Evolutionary conservation across 2,113 vertebrate species (phyloP).

Genomic region (Cricetomys ansorgei): DNA sequence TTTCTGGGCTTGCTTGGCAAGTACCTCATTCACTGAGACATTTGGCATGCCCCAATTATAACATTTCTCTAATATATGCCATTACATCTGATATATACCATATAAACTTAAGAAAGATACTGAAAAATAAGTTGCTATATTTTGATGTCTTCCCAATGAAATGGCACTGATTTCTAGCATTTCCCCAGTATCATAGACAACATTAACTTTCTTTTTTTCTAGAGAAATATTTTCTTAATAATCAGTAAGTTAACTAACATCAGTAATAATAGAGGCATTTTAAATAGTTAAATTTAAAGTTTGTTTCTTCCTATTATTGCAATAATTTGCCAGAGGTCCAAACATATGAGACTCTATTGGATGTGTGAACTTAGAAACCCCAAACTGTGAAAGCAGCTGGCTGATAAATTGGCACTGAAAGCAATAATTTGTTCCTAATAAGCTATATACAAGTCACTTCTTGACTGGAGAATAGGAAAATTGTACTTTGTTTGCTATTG

Average conservation of each 20-base stretch:
- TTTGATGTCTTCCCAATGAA: not conserved
- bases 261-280: not conserved
- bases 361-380: conserved; percentile 23
- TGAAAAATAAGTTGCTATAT: not conserved
- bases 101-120: not conserved
- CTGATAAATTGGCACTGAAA: not conserved
- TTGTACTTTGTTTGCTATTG: conserved; percentile 43
- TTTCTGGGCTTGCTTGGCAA: not conserved
- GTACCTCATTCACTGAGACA: too few species aligned
- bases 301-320: not conserved
- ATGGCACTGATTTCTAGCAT: not conserved
- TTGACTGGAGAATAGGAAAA: conserved; percentile 59
- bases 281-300: not conserved
- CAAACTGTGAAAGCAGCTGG: not conserved
- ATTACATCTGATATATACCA: not conserved
- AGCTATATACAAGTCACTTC: conserved; percentile 7
- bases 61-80: not conserved
- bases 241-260: not conserved
- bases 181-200: not conserved
- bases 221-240: conserved; percentile 15
- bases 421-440: conserved; percentile 49
- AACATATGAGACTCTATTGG: not conserved
- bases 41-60: not conserved
- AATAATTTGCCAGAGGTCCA: not conserved
- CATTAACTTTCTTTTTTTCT: not conserved